Base-by-base conservation (phyloP, 2,888 invertebrate species). In the Torymus auratus region DNA sequence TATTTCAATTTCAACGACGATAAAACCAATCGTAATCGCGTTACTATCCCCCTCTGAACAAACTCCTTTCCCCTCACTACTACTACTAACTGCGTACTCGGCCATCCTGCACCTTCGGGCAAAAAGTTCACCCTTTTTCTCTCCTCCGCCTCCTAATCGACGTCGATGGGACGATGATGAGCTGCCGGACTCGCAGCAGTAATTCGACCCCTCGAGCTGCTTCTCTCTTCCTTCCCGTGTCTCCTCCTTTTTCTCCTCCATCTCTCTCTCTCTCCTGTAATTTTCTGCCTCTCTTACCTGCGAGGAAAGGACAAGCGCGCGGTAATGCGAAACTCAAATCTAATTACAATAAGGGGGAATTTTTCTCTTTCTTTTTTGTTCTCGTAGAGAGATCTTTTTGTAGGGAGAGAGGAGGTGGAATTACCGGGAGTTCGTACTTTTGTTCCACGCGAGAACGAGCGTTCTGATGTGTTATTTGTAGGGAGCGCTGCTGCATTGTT, bases 291-390 rank as follows among this genome's bases (percentile, higher is more conserved):
- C 53, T 64, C 60, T 53, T 52, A 5, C 2, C 50, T 69, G 17
- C 17, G 41, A 41, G 41, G 7, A 10, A 41, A 41, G 41, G 41
- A 41, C 23, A 50, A 71, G 17, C 20, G 53, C 28, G 12, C 52
- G 52, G 74, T 75, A 75, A 76, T 65, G 58, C 58, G 69, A 69
- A 67, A 78, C 71, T 81, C 67, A 71, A 74, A 78, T 75, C 74
- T 72, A 81, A 81, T 81, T 78, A 81, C 69, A 81, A 77, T 80
- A 62, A 68, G 61, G 67, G 65, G 41, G 55, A 60, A 68, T 23
- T 56, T 72, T 14, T 20, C 53, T 12, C 0, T 17, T 11, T 69
- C 12, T 53, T 13, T 61, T 17, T 55, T 56, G 64, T 60, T 17
- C 28, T 12, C 53, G 14, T 56, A 58, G 11, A 28, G 11, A 28